phyloP scores from a whole-genome alignment of 2,888 invertebrate genomes.

The Catocala sponsa region DNA sequence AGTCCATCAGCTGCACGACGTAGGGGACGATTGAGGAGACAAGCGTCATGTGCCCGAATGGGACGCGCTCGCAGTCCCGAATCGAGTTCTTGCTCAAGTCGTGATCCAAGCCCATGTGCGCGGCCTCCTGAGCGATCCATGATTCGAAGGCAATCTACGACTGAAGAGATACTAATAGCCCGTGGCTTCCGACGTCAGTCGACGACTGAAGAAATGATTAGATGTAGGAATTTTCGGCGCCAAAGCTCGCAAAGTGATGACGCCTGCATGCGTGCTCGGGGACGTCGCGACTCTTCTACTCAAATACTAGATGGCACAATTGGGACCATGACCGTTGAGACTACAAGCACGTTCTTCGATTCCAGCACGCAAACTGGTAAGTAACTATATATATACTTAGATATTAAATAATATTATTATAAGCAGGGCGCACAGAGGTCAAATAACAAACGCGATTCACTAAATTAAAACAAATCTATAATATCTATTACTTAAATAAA shows the following conservation, averaged over 20 bases:
- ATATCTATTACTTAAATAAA: no score
- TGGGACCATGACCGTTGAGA: slow-evolving; percentile 97
- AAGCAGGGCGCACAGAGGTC: no score
- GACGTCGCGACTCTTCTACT: slow-evolving; percentile 94
- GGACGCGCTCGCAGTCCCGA: slow-evolving; percentile 90
- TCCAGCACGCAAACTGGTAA: slow-evolving; percentile 97
- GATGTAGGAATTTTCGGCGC: slow-evolving; percentile 96
- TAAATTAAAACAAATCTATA: no score
- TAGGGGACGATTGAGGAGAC: slow-evolving; percentile 91
- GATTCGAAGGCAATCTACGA: slow-evolving; percentile 95
- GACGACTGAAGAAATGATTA: slow-evolving; percentile 97
- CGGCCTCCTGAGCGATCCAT: slow-evolving; percentile 90
- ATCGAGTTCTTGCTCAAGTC: slow-evolving; percentile 92
- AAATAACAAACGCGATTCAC: no score
- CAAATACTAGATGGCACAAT: slow-evolving; percentile 97
- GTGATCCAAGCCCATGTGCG: slow-evolving; percentile 95
- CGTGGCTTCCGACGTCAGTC: slow-evolving; percentile 96
- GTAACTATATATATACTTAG: slow-evolving; percentile 58
- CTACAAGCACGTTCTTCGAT: slow-evolving; percentile 97
- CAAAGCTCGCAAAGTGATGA: slow-evolving; percentile 97
- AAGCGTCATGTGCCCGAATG: slow-evolving; percentile 92
- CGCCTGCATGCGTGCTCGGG: slow-evolving; percentile 90
- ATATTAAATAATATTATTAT: no score
- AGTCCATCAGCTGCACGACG: slow-evolving; percentile 92
- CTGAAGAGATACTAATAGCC: slow-evolving; percentile 96